phyloP scores from a whole-genome alignment of 2,113 vertebrate genomes.

The Crotalus viridis region DNA sequence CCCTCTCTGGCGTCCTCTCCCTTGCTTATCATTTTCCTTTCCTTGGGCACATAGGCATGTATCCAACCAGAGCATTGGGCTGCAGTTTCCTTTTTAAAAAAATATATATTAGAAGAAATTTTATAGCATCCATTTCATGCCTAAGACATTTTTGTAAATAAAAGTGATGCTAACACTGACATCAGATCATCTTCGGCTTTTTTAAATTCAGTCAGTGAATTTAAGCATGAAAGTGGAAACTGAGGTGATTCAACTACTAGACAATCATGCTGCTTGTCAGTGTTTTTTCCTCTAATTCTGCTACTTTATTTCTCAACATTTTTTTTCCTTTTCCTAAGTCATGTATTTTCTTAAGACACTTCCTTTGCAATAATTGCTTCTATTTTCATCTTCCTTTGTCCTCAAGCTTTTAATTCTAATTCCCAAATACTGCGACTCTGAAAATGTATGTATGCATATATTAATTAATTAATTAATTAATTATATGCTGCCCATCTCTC shows the following conservation, averaged over 20 bases:
- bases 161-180: not conserved
- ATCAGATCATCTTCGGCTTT: not conserved
- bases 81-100: not conserved
- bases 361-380: not conserved
- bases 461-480: too few species aligned
- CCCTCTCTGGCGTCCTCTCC: not conserved
- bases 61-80: not conserved
- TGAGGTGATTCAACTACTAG: not conserved
- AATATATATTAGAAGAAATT: not conserved
- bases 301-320: not conserved
- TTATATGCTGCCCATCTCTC: not conserved
- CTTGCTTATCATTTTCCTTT: not conserved
- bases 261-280: not conserved
- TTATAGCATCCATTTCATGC: not conserved
- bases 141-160: not conserved
- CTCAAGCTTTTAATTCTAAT: not conserved
- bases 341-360: not conserved
- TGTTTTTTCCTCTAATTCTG: not conserved
- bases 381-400: not conserved
- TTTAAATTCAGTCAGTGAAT: not conserved
- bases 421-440: not conserved
- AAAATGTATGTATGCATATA: not conserved
- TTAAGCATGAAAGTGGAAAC: not conserved
- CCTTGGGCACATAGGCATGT: not conserved
- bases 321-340: not conserved